A percentile compares a stretch with the other conserved stretches of the same genome.
Evolutionary conservation across 2,797 vertebrate species (phyloP).

Genomic region (Nothura maculosa): DNA sequence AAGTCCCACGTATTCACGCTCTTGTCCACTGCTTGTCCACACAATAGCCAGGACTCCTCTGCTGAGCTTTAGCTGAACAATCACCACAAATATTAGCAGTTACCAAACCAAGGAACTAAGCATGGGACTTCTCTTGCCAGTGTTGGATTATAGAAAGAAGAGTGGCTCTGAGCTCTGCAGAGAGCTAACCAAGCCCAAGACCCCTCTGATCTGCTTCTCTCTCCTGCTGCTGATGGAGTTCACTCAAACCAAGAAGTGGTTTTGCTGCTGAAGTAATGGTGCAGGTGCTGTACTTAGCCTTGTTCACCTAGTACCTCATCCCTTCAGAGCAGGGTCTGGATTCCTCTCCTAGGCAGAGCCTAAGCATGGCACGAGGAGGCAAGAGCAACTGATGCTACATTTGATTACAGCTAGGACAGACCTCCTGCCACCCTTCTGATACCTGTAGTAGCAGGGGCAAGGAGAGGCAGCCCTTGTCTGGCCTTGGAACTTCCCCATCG

Average conservation of each 20-base stretch:
- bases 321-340: not conserved
- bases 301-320: not conserved
- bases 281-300: not conserved
- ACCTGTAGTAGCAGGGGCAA: accelerated
- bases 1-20: not conserved
- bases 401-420: not conserved
- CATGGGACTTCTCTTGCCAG: too few species aligned
- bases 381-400: not conserved
- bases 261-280: not conserved
- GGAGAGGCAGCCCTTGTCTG: not conserved
- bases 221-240: not conserved
- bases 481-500: not conserved
- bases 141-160: not conserved
- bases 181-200: not conserved
- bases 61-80: not conserved
- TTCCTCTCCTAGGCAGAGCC: not conserved
- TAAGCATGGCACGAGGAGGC: not conserved
- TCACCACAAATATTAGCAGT: not conserved
- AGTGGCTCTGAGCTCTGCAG: not conserved
- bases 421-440: not conserved
- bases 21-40: not conserved
- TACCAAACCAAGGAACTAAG: not conserved
- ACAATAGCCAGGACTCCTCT: not conserved
- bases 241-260: not conserved
- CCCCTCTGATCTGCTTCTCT: not conserved